Evolutionary conservation across 1,140 invertebrate species (phyloP).

Genomic region (Drosophila lacertosa): DNA sequence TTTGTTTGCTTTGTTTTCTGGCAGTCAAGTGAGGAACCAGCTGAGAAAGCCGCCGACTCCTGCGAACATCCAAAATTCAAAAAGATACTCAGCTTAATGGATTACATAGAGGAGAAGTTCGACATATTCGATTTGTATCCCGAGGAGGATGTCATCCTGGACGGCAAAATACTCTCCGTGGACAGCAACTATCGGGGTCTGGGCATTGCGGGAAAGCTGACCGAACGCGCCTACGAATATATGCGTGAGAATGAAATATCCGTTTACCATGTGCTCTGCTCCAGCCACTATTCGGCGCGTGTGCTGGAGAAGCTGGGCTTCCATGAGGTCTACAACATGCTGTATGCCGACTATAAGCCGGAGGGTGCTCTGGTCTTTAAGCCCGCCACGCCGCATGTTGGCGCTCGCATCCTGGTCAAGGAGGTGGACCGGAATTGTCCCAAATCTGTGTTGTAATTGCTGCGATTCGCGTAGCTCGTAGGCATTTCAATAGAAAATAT

Average conservation of each 20-base stretch:
- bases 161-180: conserved; percentile 87
- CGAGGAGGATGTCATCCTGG: conserved; percentile 85
- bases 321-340: conserved; percentile 86
- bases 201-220: conserved; percentile 87
- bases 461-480: background rate
- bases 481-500: conserved; percentile 60
- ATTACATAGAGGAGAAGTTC: conserved; percentile 85
- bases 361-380: conserved; percentile 86
- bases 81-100: conserved; percentile 86
- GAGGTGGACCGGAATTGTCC: conserved; percentile 52
- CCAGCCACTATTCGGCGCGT: conserved; percentile 88
- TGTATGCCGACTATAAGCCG: conserved; percentile 87
- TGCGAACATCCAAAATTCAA: conserved; percentile 86
- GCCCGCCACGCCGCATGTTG: conserved; percentile 86
- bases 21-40: conserved; percentile 33
- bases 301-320: conserved; percentile 88
- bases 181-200: conserved; percentile 86
- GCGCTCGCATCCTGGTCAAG: conserved; percentile 85
- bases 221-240: conserved; percentile 85
- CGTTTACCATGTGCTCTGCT: conserved; percentile 86
- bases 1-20: background rate
- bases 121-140: conserved; percentile 86
- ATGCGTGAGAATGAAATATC: conserved; percentile 71
- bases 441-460: conserved; percentile 34
- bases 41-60: conserved; percentile 66